Base-by-base conservation (phyloP, 2,113 vertebrate genomes). In the Redunca redunca region DNA sequence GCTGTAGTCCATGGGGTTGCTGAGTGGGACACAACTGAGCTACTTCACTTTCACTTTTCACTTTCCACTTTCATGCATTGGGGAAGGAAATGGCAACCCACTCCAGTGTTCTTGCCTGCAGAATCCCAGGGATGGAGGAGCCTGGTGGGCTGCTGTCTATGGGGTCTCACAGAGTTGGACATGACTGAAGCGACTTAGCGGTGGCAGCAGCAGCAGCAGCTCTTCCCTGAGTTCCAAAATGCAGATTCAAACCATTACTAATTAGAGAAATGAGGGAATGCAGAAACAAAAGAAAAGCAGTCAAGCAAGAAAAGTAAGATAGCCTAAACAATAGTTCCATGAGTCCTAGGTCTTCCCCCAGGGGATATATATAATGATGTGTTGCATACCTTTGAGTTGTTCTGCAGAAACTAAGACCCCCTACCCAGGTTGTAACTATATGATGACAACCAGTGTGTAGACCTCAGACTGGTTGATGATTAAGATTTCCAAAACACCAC, bases 11-110 rank as follows among this genome's bases (percentile, higher is more conserved):
- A 2, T 58, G 57, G 23, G 25, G 57, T 58, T 1, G 4, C 57
- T 58, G 23, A 1, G 9, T 58, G 0, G 57, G 4, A 58, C 10
- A 26, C 10, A 5, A 26, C 25, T 26, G 25, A 58, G 57, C 10
- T 4, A 57, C 55, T 57, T 26, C 23, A 25, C 57, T 58, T 58
- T 58, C 57, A 26, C 25, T 58, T 58, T 58, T 26, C 25, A 58
- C 57, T 58, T 58, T 58, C 10, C 25, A 58, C 57, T 58, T 58
- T 58, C 10, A 58, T 26, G 25, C 57, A 58, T 26, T 58, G 57
- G 57, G 26, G 57, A 12, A 58, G 25, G 57, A 58, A 58, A 58
- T 58, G 25, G 57, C 57, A 58, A 58, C 57, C 23, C 23, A 58
- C 57, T 58, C 57, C 23, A 25, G 23, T 26, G 23, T 58, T 58